phyloP scores from a whole-genome alignment of 2,797 vertebrate genomes.

The Staurois parvus region DNA sequence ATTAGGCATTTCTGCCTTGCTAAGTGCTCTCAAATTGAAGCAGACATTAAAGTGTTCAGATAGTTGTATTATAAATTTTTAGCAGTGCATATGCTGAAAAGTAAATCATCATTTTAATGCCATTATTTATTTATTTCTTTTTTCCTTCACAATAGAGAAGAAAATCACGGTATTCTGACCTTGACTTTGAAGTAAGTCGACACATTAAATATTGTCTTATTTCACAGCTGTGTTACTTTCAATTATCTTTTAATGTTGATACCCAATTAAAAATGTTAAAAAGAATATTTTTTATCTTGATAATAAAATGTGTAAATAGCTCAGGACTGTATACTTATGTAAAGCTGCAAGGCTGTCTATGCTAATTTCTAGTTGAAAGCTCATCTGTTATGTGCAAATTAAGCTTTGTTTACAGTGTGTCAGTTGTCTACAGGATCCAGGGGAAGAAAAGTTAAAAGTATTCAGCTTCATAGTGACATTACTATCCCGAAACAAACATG shows the following conservation, averaged over 20 bases:
- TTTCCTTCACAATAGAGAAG: conserved; percentile 88
- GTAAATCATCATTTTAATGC: conserved; percentile 66
- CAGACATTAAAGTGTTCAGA: background rate
- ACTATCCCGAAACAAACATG: too few relatives aligned
- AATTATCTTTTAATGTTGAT: background rate
- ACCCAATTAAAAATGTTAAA: background rate
- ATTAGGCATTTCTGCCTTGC: background rate
- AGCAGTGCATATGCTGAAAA: background rate
- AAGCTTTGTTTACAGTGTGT: too few relatives aligned
- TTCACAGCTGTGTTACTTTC: background rate
- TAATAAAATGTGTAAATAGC: background rate
- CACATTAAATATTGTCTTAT: conserved; percentile 64
- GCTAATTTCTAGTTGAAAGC: background rate
- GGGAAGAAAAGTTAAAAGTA: too few relatives aligned
- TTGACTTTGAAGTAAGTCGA: conserved; percentile 98
- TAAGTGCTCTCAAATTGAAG: background rate
- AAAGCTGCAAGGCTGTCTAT: background rate
- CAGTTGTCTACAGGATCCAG: too few relatives aligned
- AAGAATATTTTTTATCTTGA: background rate
- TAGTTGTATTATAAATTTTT: background rate
- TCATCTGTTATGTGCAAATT: background rate
- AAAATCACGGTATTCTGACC: conserved; percentile 98
- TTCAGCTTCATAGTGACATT: too few relatives aligned
- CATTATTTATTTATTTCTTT: conserved; percentile 72
- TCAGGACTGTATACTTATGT: background rate